Evolutionary conservation across 2,888 invertebrate species (phyloP).

Genomic region (Morpho achilles): DNA sequence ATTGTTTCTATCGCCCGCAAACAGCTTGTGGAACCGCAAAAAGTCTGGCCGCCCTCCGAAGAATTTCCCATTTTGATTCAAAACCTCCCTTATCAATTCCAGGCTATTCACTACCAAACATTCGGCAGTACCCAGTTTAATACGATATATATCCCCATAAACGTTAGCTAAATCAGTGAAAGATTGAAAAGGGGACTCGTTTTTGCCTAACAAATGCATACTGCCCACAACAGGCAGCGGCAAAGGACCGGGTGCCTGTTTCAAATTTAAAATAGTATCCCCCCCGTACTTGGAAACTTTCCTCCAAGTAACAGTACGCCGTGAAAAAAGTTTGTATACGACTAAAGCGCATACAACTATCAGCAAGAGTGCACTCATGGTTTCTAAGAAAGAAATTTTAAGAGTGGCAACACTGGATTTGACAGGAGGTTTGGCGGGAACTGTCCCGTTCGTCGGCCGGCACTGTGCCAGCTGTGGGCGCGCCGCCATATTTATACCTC

Average conservation of each 20-base stretch:
- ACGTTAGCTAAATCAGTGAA: slow-evolving; percentile 83
- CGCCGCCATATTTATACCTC: slow-evolving; percentile 37
- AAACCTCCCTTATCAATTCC: slow-evolving; percentile 84
- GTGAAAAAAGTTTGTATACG: slow-evolving; percentile 52
- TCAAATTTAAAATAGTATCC: slow-evolving; percentile 37
- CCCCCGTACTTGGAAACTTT: slow-evolving; percentile 44
- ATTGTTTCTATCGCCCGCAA: slow-evolving; percentile 91
- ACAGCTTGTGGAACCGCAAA: slow-evolving; percentile 87
- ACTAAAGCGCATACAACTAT: slow-evolving; percentile 43
- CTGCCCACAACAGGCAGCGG: slow-evolving; percentile 85
- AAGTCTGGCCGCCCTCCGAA: slow-evolving; percentile 92
- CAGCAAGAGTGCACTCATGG: slow-evolving; percentile 67
- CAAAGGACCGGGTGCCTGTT: slow-evolving; percentile 82
- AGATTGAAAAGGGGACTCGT: slow-evolving; percentile 84
- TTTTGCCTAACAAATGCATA: slow-evolving; percentile 81
- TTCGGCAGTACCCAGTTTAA: slow-evolving; percentile 82
- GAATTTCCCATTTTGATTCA: slow-evolving; percentile 88
- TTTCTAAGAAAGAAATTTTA: slow-evolving; percentile 40
- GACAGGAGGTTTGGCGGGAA: slow-evolving; percentile 55
- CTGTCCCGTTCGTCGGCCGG: slow-evolving; percentile 39
- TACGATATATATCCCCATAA: slow-evolving; percentile 86
- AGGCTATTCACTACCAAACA: slow-evolving; percentile 88
- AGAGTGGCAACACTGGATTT: slow-evolving; percentile 54
- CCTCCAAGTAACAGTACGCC: slow-evolving; percentile 40
- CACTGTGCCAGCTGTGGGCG: slow-evolving; percentile 33